Conservation (phyloP, 2,888 invertebrate species). For the Dryocosmus kuriphilus region DNA sequence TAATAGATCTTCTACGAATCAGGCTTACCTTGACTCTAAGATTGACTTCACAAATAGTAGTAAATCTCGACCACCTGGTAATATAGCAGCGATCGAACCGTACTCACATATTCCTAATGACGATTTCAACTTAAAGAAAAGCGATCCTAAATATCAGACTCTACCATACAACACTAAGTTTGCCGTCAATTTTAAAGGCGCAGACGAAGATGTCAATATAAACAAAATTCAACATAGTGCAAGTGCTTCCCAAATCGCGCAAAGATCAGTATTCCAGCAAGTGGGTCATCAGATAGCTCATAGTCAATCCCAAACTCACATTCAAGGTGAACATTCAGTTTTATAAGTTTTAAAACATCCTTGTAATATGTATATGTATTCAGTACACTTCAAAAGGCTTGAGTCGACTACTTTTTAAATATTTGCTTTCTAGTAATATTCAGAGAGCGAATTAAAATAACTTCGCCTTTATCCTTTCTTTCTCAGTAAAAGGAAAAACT, state of each 20-base stretch:
- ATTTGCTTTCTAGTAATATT: too few species aligned
- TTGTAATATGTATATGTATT: too few species aligned
- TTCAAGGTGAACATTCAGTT: constrained; percentile 67
- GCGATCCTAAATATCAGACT: constrained; percentile 94
- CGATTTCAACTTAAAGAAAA: constrained; percentile 89
- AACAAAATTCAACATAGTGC: constrained; percentile 76
- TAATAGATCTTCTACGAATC: constrained; percentile 76
- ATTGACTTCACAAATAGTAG: constrained; percentile 69
- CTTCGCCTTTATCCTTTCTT: too few species aligned
- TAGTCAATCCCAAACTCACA: constrained; percentile 75
- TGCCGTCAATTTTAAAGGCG: constrained; percentile 80
- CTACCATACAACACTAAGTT: constrained; percentile 94
- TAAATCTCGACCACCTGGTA: constrained; percentile 83
- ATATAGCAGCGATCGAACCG: constrained; percentile 92
- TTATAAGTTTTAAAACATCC: constrained; percentile 4
- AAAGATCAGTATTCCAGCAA: constrained; percentile 71
- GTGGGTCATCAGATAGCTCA: constrained; percentile 75
- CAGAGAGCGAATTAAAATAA: too few species aligned
- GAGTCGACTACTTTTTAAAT: too few species aligned
- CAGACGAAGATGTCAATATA: constrained; percentile 73
- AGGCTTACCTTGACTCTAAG: constrained; percentile 77
- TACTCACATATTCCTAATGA: constrained; percentile 89
- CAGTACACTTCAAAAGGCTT: too few species aligned
- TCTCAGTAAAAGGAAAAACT: too few species aligned
- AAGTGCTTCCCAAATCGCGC: constrained; percentile 74